Base-by-base conservation (phyloP, 2,113 vertebrate species). In the Marmota monax region DNA sequence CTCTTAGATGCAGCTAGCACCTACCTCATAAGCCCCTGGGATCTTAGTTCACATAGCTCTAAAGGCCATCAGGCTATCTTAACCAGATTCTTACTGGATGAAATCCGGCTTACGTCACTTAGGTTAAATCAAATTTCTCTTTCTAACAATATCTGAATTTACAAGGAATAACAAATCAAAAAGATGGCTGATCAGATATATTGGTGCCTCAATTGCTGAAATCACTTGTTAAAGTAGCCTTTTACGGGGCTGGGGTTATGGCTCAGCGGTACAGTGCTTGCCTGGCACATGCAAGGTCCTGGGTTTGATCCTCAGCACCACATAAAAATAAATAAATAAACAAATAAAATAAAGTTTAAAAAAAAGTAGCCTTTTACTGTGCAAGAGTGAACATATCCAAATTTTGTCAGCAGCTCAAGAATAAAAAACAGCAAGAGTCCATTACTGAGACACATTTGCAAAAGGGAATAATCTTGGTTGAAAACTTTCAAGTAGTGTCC, bases 91-190 rank as follows among this genome's bases (percentile, higher is more conserved):
- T 80, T 34, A 22, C 16, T 65, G 12, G 22, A 37, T 95, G 23
- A 78, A 82, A 83, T 51, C 69, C 0, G 4, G 34, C 20, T 65
- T 51, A 92, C 18, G 56, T 20, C 34, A 39, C 37, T 88, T 72
- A 27, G 0, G 4, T n/a, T 87, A 74, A 80, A 90, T 61, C 42
- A 67, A 56, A 51, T 25, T n/a, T 39, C 10, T 91, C 48, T 65
- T 70, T 25, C 82, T 42, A 16, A 29, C 18, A 88, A 56, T 29
- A 96, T n/a, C 5, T 48, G 2, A 25, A 48, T 14, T 85, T 76
- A 39, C 34, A 73, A 94, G 56, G 39, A 73, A 94, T 70, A 56
- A 65, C n/a, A 94, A 92, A n/a, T 65, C 56, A 70, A 69, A 23
- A 51, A 78, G 65, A 78, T 84, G 56, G 78, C 42, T 70, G 76